Conservation (phyloP, 2,113 vertebrate genomes). For the Seriola quinqueradiata region DNA sequence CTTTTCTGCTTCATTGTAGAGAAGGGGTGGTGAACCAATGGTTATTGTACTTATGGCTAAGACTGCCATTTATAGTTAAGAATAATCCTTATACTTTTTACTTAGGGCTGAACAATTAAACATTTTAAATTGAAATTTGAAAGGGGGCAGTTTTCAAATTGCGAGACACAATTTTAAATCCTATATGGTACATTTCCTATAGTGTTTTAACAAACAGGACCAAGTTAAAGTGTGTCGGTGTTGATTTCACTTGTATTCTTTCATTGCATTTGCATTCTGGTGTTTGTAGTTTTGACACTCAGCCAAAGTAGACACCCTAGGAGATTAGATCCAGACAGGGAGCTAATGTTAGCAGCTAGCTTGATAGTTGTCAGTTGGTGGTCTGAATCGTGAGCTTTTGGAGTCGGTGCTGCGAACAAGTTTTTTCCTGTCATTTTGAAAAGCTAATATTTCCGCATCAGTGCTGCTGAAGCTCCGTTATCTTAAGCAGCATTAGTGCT, state of each 20-base stretch:
- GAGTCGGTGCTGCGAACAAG: not conserved
- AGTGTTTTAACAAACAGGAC: too few relatives aligned
- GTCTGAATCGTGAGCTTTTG: not conserved
- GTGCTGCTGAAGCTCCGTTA: too few relatives aligned
- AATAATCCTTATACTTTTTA: not conserved
- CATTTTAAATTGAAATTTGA: not conserved
- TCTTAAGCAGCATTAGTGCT: not conserved
- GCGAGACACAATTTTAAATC: not conserved
- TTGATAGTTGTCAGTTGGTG: too few relatives aligned
- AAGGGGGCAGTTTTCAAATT: not conserved
- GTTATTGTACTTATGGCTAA: not conserved
- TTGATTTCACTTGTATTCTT: too few relatives aligned
- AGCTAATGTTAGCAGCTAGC: not conserved
- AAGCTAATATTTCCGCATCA: not conserved
- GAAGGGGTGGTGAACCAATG: not conserved
- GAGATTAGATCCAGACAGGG: not conserved
- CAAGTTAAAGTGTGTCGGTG: too few relatives aligned
- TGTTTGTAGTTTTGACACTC: too few relatives aligned
- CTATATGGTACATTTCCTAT: too few relatives aligned
- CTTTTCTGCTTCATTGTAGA: conserved; percentile 14
- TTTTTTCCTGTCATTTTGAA: not conserved
- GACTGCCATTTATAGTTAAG: not conserved
- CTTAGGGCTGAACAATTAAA: not conserved
- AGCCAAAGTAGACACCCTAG: too few relatives aligned
- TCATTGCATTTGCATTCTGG: too few relatives aligned